A percentile compares a stretch with the other conserved stretches of the same genome.
phyloP scores from a whole-genome alignment of 2,888 invertebrate genomes.

The Limenitis camilla region DNA sequence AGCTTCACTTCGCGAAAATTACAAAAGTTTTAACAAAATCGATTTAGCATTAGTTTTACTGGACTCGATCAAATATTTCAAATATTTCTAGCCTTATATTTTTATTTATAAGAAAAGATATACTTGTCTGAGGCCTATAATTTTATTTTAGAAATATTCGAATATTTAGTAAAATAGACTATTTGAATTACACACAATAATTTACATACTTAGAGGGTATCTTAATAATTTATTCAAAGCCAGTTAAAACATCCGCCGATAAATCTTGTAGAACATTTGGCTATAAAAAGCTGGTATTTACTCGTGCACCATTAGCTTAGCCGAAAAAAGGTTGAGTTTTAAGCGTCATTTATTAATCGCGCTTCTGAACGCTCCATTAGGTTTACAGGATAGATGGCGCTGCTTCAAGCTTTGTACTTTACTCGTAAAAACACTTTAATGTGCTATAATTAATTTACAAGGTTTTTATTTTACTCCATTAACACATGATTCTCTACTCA shows the following conservation, averaged over 20 bases:
- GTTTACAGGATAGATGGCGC: conserved; percentile 40
- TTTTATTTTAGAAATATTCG: no score
- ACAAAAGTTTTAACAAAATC: no score
- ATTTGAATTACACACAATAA: no score
- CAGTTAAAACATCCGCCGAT: conserved; percentile 48
- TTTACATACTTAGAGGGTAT: neutral
- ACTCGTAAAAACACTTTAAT: conserved; percentile 16
- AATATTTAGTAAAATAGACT: no score
- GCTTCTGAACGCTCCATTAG: conserved; percentile 59
- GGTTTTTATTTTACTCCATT: neutral
- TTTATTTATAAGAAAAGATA: no score
- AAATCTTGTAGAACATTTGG: conserved; percentile 37
- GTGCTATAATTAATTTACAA: conserved; percentile 1
- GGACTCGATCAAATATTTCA: no score
- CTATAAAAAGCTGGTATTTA: conserved; percentile 64
- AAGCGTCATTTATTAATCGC: conserved; percentile 70
- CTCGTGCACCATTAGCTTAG: conserved; percentile 59
- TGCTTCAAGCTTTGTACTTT: conserved; percentile 5
- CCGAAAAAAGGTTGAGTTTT: conserved; percentile 72
- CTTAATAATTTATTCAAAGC: conserved; percentile 49
- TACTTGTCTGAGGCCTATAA: no score
- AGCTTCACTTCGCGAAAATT: no score
- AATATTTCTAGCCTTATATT: no score
- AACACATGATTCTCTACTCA: no score
- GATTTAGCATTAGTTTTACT: no score